A percentile compares a stretch with the other conserved stretches of the same genome.
Evolutionary conservation across 53 echinoderm and acorn worm genomes (phyloP).

Genomic region (Zoroaster sp.): DNA sequence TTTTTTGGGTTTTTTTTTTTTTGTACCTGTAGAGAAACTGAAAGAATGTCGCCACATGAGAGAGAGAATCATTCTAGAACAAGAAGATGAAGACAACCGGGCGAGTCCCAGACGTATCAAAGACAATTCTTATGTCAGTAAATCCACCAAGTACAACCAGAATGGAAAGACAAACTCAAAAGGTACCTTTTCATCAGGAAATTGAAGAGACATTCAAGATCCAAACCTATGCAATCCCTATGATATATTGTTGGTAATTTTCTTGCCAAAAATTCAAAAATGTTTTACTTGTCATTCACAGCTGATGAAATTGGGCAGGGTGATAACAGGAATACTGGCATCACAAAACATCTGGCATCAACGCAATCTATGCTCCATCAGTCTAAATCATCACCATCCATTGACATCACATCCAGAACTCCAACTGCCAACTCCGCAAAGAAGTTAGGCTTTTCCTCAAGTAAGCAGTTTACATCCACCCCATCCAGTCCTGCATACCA

Average conservation of each 20-base stretch:
- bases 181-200: no score
- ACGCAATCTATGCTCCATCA: not conserved
- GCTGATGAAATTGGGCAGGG: conserved; percentile 46
- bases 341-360: not conserved
- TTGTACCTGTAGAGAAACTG: conserved; percentile 58
- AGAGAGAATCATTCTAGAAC: conserved; percentile 69
- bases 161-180: not conserved
- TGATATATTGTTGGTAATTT: no score
- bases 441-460: not conserved
- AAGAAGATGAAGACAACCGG: conserved; percentile 37
- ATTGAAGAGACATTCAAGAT: no score
- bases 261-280: no score
- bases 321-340: not conserved
- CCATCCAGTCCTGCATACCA: not conserved
- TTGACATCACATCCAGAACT: not conserved
- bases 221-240: no score
- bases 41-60: conserved; percentile 69
- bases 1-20: not conserved
- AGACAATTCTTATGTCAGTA: not conserved
- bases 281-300: no score
- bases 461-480: not conserved
- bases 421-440: not conserved
- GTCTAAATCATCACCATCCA: not conserved
- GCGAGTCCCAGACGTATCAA: not conserved
- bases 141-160: not conserved